Evolutionary conservation across 2,797 vertebrate species (phyloP).

Genomic region (Masticophis lateralis): DNA sequence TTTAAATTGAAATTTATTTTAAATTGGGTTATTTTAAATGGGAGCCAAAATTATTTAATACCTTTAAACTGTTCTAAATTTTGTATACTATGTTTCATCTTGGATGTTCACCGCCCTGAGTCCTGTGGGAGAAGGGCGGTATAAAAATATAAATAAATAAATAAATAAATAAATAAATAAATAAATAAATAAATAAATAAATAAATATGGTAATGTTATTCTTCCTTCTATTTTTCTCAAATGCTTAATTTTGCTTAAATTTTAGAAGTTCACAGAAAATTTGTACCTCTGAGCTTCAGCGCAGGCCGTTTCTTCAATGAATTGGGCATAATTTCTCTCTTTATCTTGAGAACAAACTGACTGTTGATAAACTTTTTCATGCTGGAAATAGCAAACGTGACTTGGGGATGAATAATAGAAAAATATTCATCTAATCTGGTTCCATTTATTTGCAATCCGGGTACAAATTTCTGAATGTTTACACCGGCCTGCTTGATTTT

Average conservation of each 20-base stretch:
- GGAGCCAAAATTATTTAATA: no score
- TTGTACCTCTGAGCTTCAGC: constrained; percentile 74
- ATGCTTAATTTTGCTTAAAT: not conserved
- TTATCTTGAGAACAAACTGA: constrained; percentile 73
- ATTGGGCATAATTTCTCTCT: constrained; percentile 62
- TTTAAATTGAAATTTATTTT: no score
- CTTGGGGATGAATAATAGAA: constrained; percentile 73
- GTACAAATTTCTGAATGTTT: constrained; percentile 79
- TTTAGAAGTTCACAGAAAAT: not conserved
- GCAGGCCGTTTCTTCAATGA: constrained; percentile 49
- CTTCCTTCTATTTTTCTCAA: not conserved
- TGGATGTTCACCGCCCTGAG: no score
- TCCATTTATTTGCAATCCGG: constrained; percentile 65
- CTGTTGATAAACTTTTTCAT: constrained; percentile 72
- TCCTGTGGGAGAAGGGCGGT: no score
- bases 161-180: no score
- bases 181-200: no score
- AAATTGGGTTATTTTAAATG: no score
- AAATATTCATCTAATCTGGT: constrained; percentile 73
- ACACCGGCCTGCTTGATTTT: constrained; percentile 74
- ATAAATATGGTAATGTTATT: no score
- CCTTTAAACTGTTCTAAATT: no score
- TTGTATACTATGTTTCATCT: no score
- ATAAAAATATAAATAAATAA: no score
- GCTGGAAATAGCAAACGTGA: constrained; percentile 69